These are phyloP conservation scores for Microctonus brassicae DNA, from an alignment of 2,888 invertebrate genomes.

Conservation along the genomic window DNA sequence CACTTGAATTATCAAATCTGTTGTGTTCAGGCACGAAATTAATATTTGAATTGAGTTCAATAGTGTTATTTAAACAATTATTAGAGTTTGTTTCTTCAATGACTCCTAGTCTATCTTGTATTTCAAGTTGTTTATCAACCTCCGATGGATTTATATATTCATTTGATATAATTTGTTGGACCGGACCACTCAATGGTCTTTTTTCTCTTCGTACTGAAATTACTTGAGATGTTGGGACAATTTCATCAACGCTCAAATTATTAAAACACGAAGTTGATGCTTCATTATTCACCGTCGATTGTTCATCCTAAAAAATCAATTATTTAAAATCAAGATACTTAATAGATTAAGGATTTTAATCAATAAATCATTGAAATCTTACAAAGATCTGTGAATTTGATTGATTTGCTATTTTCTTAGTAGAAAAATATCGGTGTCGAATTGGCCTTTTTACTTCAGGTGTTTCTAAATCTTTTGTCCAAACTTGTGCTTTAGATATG, in stretches of 20 bases:
- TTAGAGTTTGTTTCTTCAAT: background rate
- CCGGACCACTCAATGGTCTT: constrained; percentile 51
- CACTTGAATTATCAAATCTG: background rate
- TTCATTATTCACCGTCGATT: background rate
- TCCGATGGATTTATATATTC: background rate
- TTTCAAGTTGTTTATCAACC: background rate
- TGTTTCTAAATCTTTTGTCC: constrained; percentile 61
- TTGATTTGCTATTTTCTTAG: background rate
- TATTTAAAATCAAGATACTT: background rate
- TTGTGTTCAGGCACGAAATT: background rate
- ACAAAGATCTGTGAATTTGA: background rate
- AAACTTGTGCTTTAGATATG: constrained; percentile 52
- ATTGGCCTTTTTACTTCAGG: constrained; percentile 44
- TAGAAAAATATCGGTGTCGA: background rate
- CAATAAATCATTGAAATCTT: background rate
- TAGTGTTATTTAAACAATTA: background rate
- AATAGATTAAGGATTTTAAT: background rate
- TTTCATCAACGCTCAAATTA: constrained; percentile 18
- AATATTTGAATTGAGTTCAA: background rate
- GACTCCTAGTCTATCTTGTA: background rate
- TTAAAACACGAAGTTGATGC: background rate
- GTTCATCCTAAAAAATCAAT: background rate
- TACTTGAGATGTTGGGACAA: constrained; percentile 50
- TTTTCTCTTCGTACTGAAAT: constrained; percentile 46
- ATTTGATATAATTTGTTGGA: constrained; percentile 45